Evolutionary conservation across 2,797 vertebrate genomes (phyloP).

Genomic region (Lycodopsis pacificus): DNA sequence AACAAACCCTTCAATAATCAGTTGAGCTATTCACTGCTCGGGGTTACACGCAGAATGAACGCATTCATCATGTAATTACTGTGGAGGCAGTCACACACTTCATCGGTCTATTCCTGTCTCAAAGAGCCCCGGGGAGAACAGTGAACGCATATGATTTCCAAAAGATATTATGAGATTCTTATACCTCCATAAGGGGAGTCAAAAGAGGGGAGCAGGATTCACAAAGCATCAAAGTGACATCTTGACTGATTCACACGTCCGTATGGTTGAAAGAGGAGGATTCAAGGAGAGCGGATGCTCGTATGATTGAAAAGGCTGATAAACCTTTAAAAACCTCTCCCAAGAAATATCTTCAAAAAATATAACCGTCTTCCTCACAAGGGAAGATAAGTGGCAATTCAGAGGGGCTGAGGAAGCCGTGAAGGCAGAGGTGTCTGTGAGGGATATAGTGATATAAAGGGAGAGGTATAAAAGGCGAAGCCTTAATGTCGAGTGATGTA

Average conservation of each 20-base stretch:
- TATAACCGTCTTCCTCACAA: conserved; percentile 29
- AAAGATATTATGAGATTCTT: conserved; percentile 66
- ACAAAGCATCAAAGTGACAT: conserved; percentile 58
- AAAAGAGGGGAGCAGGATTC: conserved; percentile 49
- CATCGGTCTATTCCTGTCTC: conserved; percentile 80
- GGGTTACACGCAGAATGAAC: conserved; percentile 73
- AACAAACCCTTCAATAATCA: conserved; percentile 78
- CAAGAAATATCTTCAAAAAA: conserved; percentile 45
- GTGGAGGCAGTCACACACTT: conserved; percentile 79
- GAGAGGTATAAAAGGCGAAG: conserved; percentile 63
- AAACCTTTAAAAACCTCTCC: conserved; percentile 53
- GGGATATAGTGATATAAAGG: conserved; percentile 62
- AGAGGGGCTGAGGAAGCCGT: conserved; percentile 42
- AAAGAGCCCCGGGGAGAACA: conserved; percentile 66
- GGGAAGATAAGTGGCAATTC: conserved; percentile 53
- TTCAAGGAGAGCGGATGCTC: conserved; percentile 29
- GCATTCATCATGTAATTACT: conserved; percentile 82
- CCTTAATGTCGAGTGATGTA: conserved; percentile 71
- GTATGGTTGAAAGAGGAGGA: conserved; percentile 33
- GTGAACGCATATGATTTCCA: conserved; percentile 58
- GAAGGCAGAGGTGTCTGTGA: conserved; percentile 43
- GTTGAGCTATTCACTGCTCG: conserved; percentile 75
- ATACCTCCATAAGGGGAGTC: conserved; percentile 54
- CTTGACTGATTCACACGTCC: conserved; percentile 51
- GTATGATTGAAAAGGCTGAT: conserved; percentile 47